Evolutionary conservation across 2,888 invertebrate species (phyloP).

Genomic region (Spilosoma lubricipeda): DNA sequence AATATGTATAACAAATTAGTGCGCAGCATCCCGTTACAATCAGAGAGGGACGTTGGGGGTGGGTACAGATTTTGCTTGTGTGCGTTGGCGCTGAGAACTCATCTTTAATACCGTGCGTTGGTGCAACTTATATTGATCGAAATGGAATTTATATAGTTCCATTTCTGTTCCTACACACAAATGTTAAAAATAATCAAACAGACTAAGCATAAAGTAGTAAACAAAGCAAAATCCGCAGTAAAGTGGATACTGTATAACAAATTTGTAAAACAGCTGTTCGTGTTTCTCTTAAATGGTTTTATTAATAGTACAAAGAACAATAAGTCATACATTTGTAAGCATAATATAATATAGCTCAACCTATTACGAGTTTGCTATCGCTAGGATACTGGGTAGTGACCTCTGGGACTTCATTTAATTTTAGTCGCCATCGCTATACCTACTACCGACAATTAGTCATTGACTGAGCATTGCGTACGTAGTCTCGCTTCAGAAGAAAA

Average conservation of each 20-base stretch:
- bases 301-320: conserved; percentile 28
- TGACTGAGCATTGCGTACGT: conserved; percentile 54
- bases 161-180: neutral
- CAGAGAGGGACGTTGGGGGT: conserved; percentile 50
- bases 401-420: conserved; percentile 66
- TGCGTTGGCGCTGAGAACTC: conserved; percentile 40
- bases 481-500: conserved; percentile 21
- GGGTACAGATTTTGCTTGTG: conserved; percentile 48
- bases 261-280: neutral
- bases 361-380: conserved; percentile 36
- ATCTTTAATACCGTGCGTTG: conserved; percentile 29
- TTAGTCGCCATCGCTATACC: conserved; percentile 61
- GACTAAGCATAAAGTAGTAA: neutral
- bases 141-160: neutral
- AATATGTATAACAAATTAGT: conserved; percentile 54
- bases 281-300: conserved; percentile 22
- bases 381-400: conserved; percentile 56
- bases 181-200: neutral
- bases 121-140: conserved; percentile 7
- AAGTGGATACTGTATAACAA: neutral
- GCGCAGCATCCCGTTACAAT: conserved; percentile 61
- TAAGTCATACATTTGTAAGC: conserved; percentile 29
- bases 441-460: conserved; percentile 63
- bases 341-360: conserved; percentile 21
- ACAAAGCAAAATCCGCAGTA: neutral